Base-by-base conservation (phyloP, 2,113 vertebrate genomes). In the Misgurnus anguillicaudatus region DNA sequence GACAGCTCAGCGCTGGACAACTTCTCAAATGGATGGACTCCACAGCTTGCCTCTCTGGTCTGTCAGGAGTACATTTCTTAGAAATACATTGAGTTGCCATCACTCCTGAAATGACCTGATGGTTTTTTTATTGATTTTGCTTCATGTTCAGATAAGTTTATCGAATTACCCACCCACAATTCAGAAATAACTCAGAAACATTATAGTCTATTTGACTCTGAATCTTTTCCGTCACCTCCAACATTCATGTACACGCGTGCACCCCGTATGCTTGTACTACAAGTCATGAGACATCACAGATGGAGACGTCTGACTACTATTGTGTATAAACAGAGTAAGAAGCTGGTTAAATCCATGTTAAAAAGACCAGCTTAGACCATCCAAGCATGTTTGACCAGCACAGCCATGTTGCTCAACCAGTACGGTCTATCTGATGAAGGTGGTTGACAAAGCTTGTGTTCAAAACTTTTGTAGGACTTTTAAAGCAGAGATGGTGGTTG, bases 21-120 rank as follows among this genome's bases (percentile, higher is more conserved):
- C 92, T 99, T 87, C 95, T 99, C 66, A 98, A 98, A 70, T 99
- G 97, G 97, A 97, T 98, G 55, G 97, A 99, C 88, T 96, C 96
- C 16, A 94, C 96, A 0, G 97, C 97, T 87, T 99, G 97, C 84
- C 94, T 98, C 36, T 96, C 97, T 0, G 96, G 97, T 99, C 48
- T 88, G 89, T 41, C n/a, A 45, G 19, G 11, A 5, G 39, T 36
- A n/a, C 16, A 10, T 17, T 47, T 6, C 39, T 1, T 41, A 42
- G 11, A 42, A 47, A 21, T 6, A 8, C 55, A 68, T 38, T n/a
- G 4, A 6, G 5, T 38, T 14, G 24, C 39, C 48, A 61, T 24
- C 47, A 13, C 11, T 51, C 11, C 13, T 62, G 58, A 17, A 24
- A 10, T 11, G n/a, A 14, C 38, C 17, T 11, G 7, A 17, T 41